Evolutionary conservation across 1,140 invertebrate species (phyloP), one percentile per base, ranked within the genome.

Genomic region (Brachionus manjavacas): DNA sequence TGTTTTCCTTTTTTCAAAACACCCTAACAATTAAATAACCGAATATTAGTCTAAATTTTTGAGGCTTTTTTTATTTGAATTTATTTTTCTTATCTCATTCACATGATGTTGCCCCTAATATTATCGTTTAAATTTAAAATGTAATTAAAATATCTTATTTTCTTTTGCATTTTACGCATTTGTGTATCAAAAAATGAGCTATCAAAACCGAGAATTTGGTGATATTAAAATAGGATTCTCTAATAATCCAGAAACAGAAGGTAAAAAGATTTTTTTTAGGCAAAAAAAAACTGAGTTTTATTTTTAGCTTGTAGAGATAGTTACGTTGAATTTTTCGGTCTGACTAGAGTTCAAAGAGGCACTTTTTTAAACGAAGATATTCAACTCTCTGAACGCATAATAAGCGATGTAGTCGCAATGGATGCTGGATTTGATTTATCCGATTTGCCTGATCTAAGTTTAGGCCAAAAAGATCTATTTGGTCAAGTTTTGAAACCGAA

Each of bases 241-340:
- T 20, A 60, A 60, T 60, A 60, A 60, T 23, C 52, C n/a, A 60
- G 16, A 60, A 23, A 31, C 28, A 6, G 12, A 68, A 68, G 25
- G 66, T 39, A 68, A 31, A 14, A n/a, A 14, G 6, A 1, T 31
- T 35, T 28, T n/a, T 68, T 35, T 4, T 31, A 35, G 8, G 12
- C 14, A 3, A 74, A 35, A 46, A n/a, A 12, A 46, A 46, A 41
- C 11, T 7, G 14, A 25, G 7, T 49, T 23, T n/a, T 20, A 23
- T 20, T 43, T 12, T 14, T 25, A 76, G 72, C 20, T 8, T n/a
- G 11, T 8, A 76, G 72, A 76, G 46, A 76, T 49, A 28, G 20
- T 49, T 76, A 76, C 52, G 72, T 76, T 76, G 72, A 76, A 28
- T 76, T 76, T 49, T 76, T 49, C n/a, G 72, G 72, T 16, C 2